Percentiles rank a stretch among this genome's conserved stretches.
Conservation (phyloP, 2,797 vertebrate species). For the Falco cherrug region DNA sequence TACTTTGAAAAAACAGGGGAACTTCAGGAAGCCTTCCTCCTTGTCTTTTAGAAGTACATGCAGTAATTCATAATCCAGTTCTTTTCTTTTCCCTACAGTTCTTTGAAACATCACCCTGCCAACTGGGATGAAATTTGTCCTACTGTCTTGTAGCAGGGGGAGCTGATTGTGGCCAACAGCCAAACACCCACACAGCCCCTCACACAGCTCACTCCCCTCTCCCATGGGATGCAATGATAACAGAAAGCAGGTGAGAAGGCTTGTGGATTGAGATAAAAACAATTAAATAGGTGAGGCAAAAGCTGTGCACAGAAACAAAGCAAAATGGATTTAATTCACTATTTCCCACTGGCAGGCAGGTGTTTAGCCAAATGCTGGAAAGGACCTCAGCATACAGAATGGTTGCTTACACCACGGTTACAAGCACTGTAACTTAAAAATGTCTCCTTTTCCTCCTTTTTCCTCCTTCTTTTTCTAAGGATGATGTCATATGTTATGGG, state of each 20-base stretch:
- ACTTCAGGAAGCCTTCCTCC: neutral
- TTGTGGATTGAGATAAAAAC: neutral
- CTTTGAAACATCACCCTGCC: neutral
- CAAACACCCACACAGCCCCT: neutral
- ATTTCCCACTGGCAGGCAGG: neutral
- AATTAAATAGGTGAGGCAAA: neutral
- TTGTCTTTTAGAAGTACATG: neutral
- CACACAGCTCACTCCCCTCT: neutral
- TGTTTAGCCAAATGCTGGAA: neutral
- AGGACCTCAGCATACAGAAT: neutral
- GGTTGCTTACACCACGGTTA: neutral
- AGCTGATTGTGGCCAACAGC: neutral
- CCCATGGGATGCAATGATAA: rapidly evolving
- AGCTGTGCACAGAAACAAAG: neutral
- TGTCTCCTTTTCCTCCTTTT: neutral
- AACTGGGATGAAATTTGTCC: neutral
- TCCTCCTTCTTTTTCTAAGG: neutral
- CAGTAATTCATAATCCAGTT: neutral
- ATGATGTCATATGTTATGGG: rapidly evolving
- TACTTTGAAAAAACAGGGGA: neutral
- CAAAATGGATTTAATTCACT: neutral
- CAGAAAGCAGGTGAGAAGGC: neutral
- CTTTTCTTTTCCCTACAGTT: neutral
- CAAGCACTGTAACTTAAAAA: neutral
- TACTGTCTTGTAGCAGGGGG: neutral